Percentiles rank a stretch among this genome's conserved stretches.
Evolutionary conservation across 2,888 invertebrate genomes (phyloP).

Genomic region (Cosmia trapezina): DNA sequence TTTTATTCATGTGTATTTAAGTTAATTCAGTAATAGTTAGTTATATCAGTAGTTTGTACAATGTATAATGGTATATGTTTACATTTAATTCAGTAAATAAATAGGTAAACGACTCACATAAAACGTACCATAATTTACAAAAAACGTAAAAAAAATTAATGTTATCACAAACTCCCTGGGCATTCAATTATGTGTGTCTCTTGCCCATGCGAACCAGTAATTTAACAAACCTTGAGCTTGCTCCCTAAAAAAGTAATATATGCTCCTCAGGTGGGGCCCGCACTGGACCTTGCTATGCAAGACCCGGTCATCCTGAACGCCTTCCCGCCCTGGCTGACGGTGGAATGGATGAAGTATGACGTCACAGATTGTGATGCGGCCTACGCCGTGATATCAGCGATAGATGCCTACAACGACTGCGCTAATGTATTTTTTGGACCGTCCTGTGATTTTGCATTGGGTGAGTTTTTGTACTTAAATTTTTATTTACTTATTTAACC

Average conservation of each 20-base stretch:
- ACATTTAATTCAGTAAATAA: too few relatives aligned
- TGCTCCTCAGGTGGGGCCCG: slow-evolving; percentile 89
- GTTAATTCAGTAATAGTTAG: too few relatives aligned
- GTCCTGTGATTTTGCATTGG: slow-evolving; percentile 94
- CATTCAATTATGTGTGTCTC: background rate
- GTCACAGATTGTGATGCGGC: slow-evolving; percentile 93
- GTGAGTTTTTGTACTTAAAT: slow-evolving; percentile 87
- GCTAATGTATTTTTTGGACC: slow-evolving; percentile 95
- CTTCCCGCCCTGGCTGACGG: slow-evolving; percentile 90
- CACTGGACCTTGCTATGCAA: slow-evolving; percentile 91
- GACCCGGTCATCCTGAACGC: slow-evolving; percentile 87
- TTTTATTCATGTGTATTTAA: too few relatives aligned
- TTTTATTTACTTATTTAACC: background rate
- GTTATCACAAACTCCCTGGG: too few relatives aligned
- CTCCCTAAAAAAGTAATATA: background rate
- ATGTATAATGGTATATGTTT: too few relatives aligned
- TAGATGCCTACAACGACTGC: slow-evolving; percentile 93
- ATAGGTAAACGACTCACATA: too few relatives aligned
- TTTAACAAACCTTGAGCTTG: background rate
- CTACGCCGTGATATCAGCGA: slow-evolving; percentile 93
- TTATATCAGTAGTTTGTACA: too few relatives aligned
- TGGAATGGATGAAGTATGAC: slow-evolving; percentile 92
- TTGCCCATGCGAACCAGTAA: background rate
- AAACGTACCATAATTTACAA: too few relatives aligned
- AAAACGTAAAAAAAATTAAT: too few relatives aligned